Conservation (phyloP, 2,888 invertebrate genomes). For the Protodeltote pygarga region DNA sequence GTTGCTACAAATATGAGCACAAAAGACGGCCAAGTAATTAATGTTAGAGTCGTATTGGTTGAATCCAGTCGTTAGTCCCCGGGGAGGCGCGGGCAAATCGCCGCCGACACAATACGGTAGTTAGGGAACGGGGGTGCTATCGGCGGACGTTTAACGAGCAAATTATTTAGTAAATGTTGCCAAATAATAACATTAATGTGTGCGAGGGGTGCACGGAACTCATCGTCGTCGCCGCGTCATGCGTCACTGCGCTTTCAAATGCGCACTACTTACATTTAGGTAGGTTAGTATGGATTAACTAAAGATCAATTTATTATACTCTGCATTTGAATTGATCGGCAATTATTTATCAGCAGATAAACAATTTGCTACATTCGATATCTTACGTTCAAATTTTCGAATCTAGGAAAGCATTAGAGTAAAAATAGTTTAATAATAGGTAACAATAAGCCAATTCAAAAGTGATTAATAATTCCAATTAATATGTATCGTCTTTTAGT, state of each 20-base stretch:
- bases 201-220: conserved; percentile 55
- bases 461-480: no score
- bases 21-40: conserved; percentile 80
- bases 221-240: no score
- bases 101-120: conserved; percentile 79
- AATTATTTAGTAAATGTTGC: conserved; percentile 87
- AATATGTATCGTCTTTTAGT: no score
- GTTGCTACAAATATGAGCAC: conserved; percentile 80
- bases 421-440: no score
- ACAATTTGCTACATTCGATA: no score
- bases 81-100: conserved; percentile 69
- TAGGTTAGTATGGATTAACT: conserved; percentile 15
- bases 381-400: no score
- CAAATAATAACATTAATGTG: conserved; percentile 85
- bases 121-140: conserved; percentile 76
- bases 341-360: no score
- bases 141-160: conserved; percentile 84
- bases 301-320: background rate
- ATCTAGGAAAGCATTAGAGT: no score
- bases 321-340: background rate
- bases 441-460: no score
- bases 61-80: conserved; percentile 75
- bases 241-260: conserved; percentile 11
- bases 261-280: conserved; percentile 13
- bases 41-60: conserved; percentile 77